phyloP scores from a whole-genome alignment of 2,888 invertebrate species.

The Polia nebulosa region DNA sequence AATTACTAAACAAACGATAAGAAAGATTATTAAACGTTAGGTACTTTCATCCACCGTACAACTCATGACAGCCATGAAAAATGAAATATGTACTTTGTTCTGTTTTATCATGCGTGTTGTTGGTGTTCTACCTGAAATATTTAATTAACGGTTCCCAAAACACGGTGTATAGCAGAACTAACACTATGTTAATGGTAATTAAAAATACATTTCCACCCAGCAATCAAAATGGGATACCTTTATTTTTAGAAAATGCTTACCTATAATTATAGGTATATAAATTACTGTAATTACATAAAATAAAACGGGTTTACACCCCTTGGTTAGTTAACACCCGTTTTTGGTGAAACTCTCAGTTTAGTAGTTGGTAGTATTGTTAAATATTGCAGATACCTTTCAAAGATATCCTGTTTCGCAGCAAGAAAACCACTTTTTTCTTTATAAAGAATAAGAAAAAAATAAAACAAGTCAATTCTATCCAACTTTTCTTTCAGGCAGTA shows the following conservation, averaged over 20 bases:
- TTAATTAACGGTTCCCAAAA: constrained; percentile 57
- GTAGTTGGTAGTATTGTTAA: background rate
- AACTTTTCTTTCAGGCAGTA: constrained; percentile 45
- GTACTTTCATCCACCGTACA: constrained; percentile 17
- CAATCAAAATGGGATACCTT: constrained; percentile 53
- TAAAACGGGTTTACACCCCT: background rate
- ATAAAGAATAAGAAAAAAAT: constrained; percentile 13
- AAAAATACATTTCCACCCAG: constrained; percentile 73
- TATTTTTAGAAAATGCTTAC: constrained; percentile 32
- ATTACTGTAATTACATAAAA: constrained; percentile 9
- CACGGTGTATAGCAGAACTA: constrained; percentile 30
- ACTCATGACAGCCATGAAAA: constrained; percentile 40
- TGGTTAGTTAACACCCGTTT: background rate
- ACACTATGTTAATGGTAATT: constrained; percentile 64
- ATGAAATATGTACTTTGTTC: too few species aligned
- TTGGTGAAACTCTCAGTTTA: too few species aligned
- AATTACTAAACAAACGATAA: background rate
- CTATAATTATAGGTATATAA: constrained; percentile 45
- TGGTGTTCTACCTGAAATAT: constrained; percentile 37
- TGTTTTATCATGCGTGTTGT: constrained; percentile 20
- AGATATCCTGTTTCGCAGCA: background rate
- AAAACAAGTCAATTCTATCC: constrained; percentile 23
- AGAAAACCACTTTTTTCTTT: background rate
- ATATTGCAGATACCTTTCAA: background rate
- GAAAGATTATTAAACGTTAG: constrained; percentile 21